Evolutionary conservation across 2,797 vertebrate species (phyloP).

Genomic region (Otus scops): DNA sequence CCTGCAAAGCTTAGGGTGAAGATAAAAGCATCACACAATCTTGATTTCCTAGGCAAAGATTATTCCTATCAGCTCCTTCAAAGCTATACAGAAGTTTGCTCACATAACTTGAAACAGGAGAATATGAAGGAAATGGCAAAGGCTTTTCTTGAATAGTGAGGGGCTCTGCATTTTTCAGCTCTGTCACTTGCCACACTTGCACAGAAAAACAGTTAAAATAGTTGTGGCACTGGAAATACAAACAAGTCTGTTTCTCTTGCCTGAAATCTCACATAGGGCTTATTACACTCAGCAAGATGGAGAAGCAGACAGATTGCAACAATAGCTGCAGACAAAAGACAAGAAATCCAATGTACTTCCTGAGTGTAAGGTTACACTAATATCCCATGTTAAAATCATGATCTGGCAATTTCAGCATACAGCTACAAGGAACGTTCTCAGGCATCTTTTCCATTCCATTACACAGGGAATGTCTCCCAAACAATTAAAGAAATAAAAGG

Average conservation of each 20-base stretch:
- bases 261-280: not conserved
- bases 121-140: not conserved
- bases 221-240: not conserved
- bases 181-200: not conserved
- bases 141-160: not conserved
- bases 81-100: not conserved
- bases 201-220: not conserved
- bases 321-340: not conserved
- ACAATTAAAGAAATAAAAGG: not conserved
- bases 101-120: not conserved
- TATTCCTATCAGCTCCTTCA: not conserved
- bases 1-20: not conserved
- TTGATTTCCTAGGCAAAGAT: not conserved
- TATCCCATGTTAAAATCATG: not conserved
- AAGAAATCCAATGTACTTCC: not conserved
- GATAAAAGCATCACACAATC: not conserved
- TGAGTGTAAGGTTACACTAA: not conserved
- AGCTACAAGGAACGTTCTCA: not conserved
- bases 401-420: not conserved
- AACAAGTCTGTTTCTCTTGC: not conserved
- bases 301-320: not conserved
- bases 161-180: not conserved
- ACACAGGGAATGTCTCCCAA: not conserved
- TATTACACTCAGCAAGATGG: not conserved
- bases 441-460: not conserved